These are phyloP conservation scores for Papilio helenus DNA, from an alignment of 1,140 invertebrate species.

Conservation along the genomic window DNA sequence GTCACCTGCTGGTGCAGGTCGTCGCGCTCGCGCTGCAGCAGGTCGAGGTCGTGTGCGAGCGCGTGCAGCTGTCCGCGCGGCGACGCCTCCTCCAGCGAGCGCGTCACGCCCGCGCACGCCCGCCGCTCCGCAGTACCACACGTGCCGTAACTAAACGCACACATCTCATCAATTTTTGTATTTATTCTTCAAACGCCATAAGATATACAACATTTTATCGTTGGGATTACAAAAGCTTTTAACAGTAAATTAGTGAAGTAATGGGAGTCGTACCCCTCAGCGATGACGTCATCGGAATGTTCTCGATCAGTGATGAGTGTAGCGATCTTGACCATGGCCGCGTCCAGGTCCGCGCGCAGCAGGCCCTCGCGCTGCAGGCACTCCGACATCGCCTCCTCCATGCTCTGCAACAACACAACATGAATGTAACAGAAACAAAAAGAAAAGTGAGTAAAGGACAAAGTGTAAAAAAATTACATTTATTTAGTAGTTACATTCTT, in stretches of 20 bases:
- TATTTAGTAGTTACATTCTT: too few species aligned
- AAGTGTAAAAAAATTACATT: too few species aligned
- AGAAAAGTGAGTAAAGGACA: background rate
- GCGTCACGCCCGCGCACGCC: conserved; percentile 44
- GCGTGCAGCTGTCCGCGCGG: conserved; percentile 47
- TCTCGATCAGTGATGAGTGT: conserved; percentile 79
- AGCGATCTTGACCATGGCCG: conserved; percentile 84
- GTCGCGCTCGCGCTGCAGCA: conserved; percentile 85
- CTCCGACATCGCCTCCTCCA: conserved; percentile 84
- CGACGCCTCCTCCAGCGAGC: conserved; percentile 51
- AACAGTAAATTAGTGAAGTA: background rate
- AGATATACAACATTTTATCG: background rate
- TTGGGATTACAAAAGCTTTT: too few species aligned
- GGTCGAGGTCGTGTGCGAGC: conserved; percentile 85
- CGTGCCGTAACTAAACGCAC: conserved; percentile 71
- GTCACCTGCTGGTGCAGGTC: conserved; percentile 89
- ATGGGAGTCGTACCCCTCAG: conserved; percentile 82
- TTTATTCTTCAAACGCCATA: too few species aligned
- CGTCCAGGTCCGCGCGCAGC: conserved; percentile 81
- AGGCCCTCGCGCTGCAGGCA: conserved; percentile 83
- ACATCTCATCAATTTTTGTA: too few species aligned
- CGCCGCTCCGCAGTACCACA: conserved; percentile 43
- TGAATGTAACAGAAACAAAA: background rate
- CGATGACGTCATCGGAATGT: conserved; percentile 83
- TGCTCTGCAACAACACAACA: conserved; percentile 56